Evolutionary conservation across 2,113 vertebrate genomes (phyloP).

Genomic region (Scortum barcoo): DNA sequence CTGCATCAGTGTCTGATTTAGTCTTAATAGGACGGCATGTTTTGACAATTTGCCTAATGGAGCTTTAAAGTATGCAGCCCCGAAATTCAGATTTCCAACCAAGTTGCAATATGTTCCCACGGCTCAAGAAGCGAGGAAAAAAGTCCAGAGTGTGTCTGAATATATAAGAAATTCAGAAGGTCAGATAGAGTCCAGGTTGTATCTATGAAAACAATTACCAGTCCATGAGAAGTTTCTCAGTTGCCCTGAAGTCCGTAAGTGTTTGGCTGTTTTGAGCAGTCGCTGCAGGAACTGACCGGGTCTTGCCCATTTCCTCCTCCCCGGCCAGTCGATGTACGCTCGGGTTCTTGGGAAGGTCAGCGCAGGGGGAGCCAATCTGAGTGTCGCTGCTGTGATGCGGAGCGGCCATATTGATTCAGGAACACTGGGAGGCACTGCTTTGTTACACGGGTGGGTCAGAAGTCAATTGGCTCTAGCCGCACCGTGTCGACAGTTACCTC

Average conservation of each 20-base stretch:
- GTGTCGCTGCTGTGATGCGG: constrained; percentile 49
- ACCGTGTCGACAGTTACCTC: constrained; percentile 61
- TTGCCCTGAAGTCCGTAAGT: constrained; percentile 22
- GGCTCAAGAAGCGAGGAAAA: background rate
- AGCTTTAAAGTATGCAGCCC: constrained; percentile 17
- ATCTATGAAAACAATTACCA: constrained; percentile 35
- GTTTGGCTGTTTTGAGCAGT: constrained; percentile 34
- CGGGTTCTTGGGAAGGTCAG: constrained; percentile 72
- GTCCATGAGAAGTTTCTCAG: constrained; percentile 18
- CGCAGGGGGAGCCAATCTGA: constrained; percentile 66
- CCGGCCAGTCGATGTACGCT: constrained; percentile 64
- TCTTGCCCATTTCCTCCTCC: constrained; percentile 56
- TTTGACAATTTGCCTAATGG: constrained; percentile 25
- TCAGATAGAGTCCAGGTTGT: constrained; percentile 23
- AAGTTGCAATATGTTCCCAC: background rate
- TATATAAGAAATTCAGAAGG: constrained; percentile 20
- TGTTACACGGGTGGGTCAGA: constrained; percentile 65
- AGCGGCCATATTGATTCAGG: constrained; percentile 75
- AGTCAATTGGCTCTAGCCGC: constrained; percentile 75
- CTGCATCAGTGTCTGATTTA: constrained; percentile 24
- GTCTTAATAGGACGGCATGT: background rate
- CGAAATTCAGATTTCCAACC: background rate
- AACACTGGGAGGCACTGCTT: constrained; percentile 70
- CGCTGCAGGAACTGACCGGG: constrained; percentile 30
- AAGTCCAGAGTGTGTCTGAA: constrained; percentile 7